A percentile compares a stretch with the other conserved stretches of the same genome.
These are phyloP conservation scores for Decapterus maruadsi DNA, from an alignment of 2,797 vertebrate genomes.

Conservation along the genomic window DNA sequence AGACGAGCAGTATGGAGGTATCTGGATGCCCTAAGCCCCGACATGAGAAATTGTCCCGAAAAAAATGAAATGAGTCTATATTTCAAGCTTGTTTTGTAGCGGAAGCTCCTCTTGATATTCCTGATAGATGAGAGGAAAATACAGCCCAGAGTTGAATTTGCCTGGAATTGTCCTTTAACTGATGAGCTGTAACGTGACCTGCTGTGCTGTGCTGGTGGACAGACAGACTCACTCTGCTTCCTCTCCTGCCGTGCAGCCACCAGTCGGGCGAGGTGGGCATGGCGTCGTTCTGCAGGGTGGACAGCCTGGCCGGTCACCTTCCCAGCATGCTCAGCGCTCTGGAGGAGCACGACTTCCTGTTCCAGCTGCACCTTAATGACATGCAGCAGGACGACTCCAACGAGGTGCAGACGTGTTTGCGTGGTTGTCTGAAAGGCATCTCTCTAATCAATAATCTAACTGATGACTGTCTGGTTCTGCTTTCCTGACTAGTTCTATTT, in stretches of 20 bases:
- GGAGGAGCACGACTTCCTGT: conserved; percentile 95
- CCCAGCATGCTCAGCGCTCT: conserved; percentile 92
- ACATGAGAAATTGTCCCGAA: no score
- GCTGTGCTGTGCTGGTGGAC: not conserved
- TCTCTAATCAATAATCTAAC: not conserved
- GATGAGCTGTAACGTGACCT: no score
- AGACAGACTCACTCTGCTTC: not conserved
- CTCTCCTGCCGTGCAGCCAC: conserved; percentile 83
- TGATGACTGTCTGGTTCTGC: not conserved
- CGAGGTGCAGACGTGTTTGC: conserved; percentile 78
- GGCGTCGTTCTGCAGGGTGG: conserved; percentile 92
- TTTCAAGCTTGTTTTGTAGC: no score
- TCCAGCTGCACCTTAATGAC: conserved; percentile 92
- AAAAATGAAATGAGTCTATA: no score
- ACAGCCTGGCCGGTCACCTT: conserved; percentile 85
- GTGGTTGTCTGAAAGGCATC: not conserved
- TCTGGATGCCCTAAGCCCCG: no score
- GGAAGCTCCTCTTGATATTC: no score
- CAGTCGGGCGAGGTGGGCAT: conserved; percentile 93
- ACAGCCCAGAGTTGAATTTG: no score
- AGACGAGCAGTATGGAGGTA: no score
- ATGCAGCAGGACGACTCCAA: conserved; percentile 87
- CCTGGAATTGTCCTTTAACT: no score
- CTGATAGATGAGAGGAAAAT: no score
- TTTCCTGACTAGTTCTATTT: not conserved